Percentiles rank a stretch among this genome's conserved stretches.
Conservation (phyloP, 2,888 invertebrate genomes). For the Eretmocerus hayati region DNA sequence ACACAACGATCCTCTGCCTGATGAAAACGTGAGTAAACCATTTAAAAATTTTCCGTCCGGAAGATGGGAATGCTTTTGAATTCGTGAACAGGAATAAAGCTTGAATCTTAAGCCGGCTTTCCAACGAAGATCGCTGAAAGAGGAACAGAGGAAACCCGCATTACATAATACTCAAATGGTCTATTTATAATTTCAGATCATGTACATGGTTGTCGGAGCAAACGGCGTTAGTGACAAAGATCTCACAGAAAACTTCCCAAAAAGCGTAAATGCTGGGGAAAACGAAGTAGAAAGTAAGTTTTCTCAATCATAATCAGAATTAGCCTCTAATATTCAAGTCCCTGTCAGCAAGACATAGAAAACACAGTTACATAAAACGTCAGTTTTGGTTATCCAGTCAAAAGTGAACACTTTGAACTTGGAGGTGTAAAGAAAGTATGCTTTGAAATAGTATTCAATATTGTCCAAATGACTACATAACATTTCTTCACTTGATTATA, state of each 20-base stretch:
- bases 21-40: slow-evolving; percentile 36
- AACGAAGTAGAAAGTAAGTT: slow-evolving; percentile 17
- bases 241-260: slow-evolving; percentile 20
- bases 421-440: too few species aligned
- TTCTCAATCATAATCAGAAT: too few species aligned
- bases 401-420: too few species aligned
- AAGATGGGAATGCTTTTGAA: too few species aligned
- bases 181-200: slow-evolving; percentile 36
- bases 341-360: too few species aligned
- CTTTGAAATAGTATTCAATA: too few species aligned
- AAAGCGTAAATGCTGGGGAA: slow-evolving; percentile 6
- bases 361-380: too few species aligned
- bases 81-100: slow-evolving; percentile 4
- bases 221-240: slow-evolving; percentile 41
- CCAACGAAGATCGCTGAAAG: slow-evolving; percentile 12
- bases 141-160: slow-evolving; percentile 3
- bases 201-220: slow-evolving; percentile 42
- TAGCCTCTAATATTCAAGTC: too few species aligned
- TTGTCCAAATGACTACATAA: too few species aligned
- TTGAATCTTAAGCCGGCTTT: slow-evolving; percentile 18
- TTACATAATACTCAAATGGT: slow-evolving; percentile 25
- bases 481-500: too few species aligned
- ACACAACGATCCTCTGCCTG: slow-evolving; percentile 28
- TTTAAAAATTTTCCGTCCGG: too few species aligned
- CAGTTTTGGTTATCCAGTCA: too few species aligned